These are phyloP conservation scores for Drosophila planitibia DNA, from an alignment of 2,888 invertebrate species.

Conservation along the genomic window DNA sequence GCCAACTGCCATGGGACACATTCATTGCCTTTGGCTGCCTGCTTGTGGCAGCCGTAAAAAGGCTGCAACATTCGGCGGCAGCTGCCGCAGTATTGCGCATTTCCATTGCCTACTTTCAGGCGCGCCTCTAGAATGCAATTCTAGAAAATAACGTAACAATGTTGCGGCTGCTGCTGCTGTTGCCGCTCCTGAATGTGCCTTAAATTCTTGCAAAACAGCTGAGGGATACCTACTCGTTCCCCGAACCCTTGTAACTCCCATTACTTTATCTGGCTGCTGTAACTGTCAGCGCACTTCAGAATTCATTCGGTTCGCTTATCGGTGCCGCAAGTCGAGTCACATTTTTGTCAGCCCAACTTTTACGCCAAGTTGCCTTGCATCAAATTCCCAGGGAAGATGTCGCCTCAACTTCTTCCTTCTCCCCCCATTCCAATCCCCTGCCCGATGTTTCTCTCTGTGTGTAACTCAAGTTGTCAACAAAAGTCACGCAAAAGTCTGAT, in stretches of 20 bases:
- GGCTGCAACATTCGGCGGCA: conserved; percentile 50
- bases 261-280: conserved; percentile 45
- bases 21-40: conserved; percentile 15
- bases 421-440: background rate
- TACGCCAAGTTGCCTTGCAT: conserved; percentile 50
- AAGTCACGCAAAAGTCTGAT: conserved; percentile 79
- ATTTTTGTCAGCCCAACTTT: conserved; percentile 65
- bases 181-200: conserved; percentile 22
- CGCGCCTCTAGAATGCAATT: conserved; percentile 47
- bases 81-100: conserved; percentile 53
- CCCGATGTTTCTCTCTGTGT: conserved; percentile 34
- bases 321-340: conserved; percentile 52
- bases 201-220: conserved; percentile 52
- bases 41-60: conserved; percentile 30
- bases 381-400: conserved; percentile 44
- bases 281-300: conserved; percentile 45
- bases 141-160: conserved; percentile 41
- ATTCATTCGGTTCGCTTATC: conserved; percentile 72
- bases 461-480: conserved; percentile 72
- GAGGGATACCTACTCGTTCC: background rate
- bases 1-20: conserved; percentile 42
- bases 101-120: conserved; percentile 56
- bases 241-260: background rate
- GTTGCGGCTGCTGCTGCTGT: conserved; percentile 34
- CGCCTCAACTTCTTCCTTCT: conserved; percentile 8